A percentile compares a stretch with the other conserved stretches of the same genome.
These are phyloP conservation scores for Dinomys branickii DNA, from an alignment of 2,113 vertebrate species.

Conservation along the genomic window DNA sequence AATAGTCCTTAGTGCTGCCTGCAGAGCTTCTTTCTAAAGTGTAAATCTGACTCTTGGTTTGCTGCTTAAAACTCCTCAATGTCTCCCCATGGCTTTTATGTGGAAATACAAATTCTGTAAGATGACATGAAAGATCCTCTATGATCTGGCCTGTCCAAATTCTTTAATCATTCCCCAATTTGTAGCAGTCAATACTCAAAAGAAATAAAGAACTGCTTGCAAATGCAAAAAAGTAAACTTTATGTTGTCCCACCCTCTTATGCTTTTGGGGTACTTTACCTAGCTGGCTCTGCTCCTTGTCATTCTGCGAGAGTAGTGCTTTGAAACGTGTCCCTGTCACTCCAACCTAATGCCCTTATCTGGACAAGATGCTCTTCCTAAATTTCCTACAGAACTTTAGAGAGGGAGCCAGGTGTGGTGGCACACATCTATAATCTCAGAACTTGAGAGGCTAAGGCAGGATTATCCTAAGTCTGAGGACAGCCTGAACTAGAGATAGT, in stretches of 20 bases:
- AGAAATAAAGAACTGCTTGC: not conserved
- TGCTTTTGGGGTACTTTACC: not conserved
- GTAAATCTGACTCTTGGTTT: not conserved
- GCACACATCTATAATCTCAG: not conserved
- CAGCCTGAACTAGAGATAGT: not conserved
- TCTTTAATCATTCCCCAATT: not conserved
- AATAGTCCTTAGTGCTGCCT: not conserved
- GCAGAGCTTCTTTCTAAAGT: slow-evolving; percentile 38
- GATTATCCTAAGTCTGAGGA: not conserved
- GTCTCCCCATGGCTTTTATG: not conserved
- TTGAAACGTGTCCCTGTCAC: not conserved
- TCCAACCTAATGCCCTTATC: not conserved
- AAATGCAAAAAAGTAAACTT: not conserved
- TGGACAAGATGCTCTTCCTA: not conserved
- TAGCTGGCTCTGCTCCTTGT: not conserved
- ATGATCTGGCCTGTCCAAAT: not conserved
- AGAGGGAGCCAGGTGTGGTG: not conserved
- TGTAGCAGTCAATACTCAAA: not conserved
- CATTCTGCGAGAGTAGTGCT: not conserved
- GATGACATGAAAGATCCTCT: not conserved
- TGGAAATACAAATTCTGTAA: slow-evolving; percentile 25
- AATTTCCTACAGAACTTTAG: not conserved
- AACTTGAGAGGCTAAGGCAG: not conserved
- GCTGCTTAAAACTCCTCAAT: slow-evolving; percentile 26
- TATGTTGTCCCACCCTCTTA: not conserved